phyloP scores from a whole-genome alignment of 2,888 invertebrate species.

The Microctonus aethiopoides region DNA sequence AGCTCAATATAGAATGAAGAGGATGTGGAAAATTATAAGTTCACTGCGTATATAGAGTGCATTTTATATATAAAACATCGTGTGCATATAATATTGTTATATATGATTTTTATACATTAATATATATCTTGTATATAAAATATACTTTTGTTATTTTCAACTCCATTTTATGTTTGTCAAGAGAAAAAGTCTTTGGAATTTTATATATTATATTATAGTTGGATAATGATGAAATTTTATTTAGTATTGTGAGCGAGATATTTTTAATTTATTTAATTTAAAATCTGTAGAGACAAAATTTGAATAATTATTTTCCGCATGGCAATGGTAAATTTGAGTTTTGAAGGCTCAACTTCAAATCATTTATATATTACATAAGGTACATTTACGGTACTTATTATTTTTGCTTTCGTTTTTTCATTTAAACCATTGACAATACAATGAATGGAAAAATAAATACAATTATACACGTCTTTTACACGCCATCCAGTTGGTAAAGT shows the following conservation, averaged over 20 bases:
- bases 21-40: slow-evolving; percentile 58
- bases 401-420: background rate
- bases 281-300: background rate
- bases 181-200: background rate
- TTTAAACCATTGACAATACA: background rate
- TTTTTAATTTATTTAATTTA: no score
- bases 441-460: background rate
- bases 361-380: background rate
- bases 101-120: background rate
- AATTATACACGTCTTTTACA: background rate
- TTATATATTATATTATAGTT: no score
- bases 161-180: background rate
- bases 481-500: background rate
- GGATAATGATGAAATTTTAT: no score
- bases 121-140: background rate
- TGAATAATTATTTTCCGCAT: background rate
- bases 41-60: slow-evolving; percentile 11
- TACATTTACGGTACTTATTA: background rate
- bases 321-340: background rate
- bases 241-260: background rate
- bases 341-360: background rate
- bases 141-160: background rate
- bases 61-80: slow-evolving; percentile 7
- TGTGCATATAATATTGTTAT: background rate
- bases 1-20: slow-evolving; percentile 50